A percentile compares a stretch with the other conserved stretches of the same genome.
phyloP scores from a whole-genome alignment of 2,113 vertebrate species.

The Choloepus hoffmanni region DNA sequence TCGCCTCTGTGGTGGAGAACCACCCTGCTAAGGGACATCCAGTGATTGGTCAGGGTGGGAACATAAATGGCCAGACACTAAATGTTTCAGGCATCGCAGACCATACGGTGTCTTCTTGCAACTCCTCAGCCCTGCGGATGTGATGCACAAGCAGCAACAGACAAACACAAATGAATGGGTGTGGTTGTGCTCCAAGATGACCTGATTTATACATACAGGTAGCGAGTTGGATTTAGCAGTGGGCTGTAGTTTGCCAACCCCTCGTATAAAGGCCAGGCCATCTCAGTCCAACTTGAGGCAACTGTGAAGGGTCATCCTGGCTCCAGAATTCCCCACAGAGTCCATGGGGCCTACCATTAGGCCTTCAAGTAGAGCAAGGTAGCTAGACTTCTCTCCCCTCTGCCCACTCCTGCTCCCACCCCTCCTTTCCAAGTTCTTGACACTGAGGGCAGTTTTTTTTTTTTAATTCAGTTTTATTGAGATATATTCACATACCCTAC shows the following conservation, averaged over 20 bases:
- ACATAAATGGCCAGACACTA: background rate
- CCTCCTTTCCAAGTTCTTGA: background rate
- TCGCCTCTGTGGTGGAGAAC: background rate
- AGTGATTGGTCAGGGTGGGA: background rate
- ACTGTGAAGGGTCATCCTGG: background rate
- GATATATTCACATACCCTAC: too few relatives aligned
- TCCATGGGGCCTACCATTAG: background rate
- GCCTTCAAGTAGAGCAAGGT: background rate
- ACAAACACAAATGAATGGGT: background rate
- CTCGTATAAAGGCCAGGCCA: background rate
- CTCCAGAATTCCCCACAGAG: background rate
- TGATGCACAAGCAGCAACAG: background rate
- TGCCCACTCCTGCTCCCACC: background rate
- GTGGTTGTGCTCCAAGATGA: background rate
- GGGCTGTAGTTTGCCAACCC: background rate
- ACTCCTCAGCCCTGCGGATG: background rate
- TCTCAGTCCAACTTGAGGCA: background rate
- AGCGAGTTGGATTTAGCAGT: background rate
- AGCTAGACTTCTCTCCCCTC: background rate
- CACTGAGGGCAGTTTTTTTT: background rate
- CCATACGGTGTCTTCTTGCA: background rate
- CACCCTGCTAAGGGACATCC: background rate
- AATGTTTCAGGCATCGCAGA: background rate
- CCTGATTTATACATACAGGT: background rate
- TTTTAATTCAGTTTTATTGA: too few relatives aligned